These are phyloP conservation scores for Drosophila simulans DNA, from an alignment of 1,140 invertebrate genomes.

Conservation along the genomic window DNA sequence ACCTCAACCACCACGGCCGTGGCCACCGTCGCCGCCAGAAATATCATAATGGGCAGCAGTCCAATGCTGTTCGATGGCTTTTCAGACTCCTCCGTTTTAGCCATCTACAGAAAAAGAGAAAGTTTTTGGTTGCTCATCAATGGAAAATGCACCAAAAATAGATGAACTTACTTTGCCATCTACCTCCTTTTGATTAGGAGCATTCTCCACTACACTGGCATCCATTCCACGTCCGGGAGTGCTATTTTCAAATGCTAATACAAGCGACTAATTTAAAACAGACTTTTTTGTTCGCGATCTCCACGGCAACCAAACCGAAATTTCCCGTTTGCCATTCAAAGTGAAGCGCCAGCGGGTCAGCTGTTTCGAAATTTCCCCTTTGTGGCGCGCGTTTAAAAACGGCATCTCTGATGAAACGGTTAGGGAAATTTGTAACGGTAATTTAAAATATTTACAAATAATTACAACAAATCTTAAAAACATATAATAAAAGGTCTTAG, in stretches of 20 bases:
- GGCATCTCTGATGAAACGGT: not conserved
- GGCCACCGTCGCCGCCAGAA: conserved; percentile 57
- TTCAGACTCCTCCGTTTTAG: conserved; percentile 16
- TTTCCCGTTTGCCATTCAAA: conserved; percentile 29
- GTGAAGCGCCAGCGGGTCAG: not conserved
- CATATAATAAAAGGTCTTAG: not conserved
- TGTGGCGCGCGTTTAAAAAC: conserved; percentile 12
- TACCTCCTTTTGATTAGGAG: not conserved
- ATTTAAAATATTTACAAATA: conserved; percentile 80
- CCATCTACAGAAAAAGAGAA: conserved; percentile 43
- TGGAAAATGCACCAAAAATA: not conserved
- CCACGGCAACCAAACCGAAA: conserved; percentile 36
- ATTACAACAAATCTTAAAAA: too few species aligned
- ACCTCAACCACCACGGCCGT: conserved; percentile 66
- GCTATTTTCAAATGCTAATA: conserved; percentile 13
- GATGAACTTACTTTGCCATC: conserved; percentile 9
- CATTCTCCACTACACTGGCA: conserved; percentile 7
- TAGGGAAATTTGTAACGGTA: not conserved
- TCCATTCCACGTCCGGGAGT: conserved; percentile 32
- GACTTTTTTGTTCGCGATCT: conserved; percentile 42
- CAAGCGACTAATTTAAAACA: conserved; percentile 27
- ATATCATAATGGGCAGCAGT: conserved; percentile 55
- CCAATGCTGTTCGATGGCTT: conserved; percentile 32
- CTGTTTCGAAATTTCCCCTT: conserved; percentile 4
- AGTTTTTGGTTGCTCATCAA: conserved; percentile 20